Conservation (phyloP, 2,888 invertebrate genomes). For the Thalpophila matura region DNA sequence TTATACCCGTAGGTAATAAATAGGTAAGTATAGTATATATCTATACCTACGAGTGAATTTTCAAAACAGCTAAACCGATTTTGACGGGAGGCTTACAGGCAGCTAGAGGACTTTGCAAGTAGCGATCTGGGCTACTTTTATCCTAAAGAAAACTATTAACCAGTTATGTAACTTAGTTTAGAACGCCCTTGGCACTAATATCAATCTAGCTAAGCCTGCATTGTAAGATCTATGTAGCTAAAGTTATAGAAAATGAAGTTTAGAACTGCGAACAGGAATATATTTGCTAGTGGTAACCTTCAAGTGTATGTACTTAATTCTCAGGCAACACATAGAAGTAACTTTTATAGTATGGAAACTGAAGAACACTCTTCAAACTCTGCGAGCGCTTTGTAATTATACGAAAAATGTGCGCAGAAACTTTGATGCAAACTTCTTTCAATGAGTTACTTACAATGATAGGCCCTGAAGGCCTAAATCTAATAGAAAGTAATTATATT, state of each 20-base stretch:
- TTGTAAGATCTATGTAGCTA: neutral
- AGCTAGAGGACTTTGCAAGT: too few relatives aligned
- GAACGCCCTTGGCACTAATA: neutral
- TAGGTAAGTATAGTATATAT: too few relatives aligned
- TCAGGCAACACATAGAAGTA: neutral
- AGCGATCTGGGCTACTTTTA: too few relatives aligned
- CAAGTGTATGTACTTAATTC: constrained; percentile 5
- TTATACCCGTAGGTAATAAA: too few relatives aligned
- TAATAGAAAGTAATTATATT: too few relatives aligned
- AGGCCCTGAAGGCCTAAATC: neutral
- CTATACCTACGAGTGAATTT: too few relatives aligned
- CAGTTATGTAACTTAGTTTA: too few relatives aligned
- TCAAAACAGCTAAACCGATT: too few relatives aligned
- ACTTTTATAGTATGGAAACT: constrained; percentile 4
- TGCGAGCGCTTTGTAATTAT: constrained; percentile 19
- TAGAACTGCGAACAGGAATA: constrained; percentile 13
- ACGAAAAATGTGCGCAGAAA: neutral
- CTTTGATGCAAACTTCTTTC: neutral
- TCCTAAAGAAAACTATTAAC: too few relatives aligned
- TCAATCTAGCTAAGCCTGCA: neutral
- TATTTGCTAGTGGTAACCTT: constrained; percentile 5
- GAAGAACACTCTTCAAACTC: constrained; percentile 2
- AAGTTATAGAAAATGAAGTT: constrained; percentile 12
- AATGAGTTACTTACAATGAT: neutral
- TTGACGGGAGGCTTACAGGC: too few relatives aligned